These are phyloP conservation scores for Chrysina gloriosa DNA, from an alignment of 2,888 invertebrate genomes.

Conservation along the genomic window DNA sequence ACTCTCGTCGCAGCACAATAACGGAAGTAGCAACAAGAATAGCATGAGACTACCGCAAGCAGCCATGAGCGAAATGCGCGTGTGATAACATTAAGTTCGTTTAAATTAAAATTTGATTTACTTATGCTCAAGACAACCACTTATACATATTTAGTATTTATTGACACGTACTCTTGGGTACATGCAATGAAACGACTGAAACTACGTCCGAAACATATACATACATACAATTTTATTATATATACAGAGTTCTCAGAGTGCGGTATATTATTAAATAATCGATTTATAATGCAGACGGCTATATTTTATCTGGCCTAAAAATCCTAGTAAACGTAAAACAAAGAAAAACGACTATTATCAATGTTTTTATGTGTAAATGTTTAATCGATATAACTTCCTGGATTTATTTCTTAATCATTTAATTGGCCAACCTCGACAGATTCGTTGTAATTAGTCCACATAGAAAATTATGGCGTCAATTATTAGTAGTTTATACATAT, in stretches of 20 bases:
- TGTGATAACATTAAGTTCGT: constrained; percentile 72
- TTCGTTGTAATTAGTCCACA: too few species aligned
- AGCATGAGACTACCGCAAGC: constrained; percentile 80
- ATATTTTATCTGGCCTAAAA: constrained; percentile 36
- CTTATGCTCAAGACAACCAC: constrained; percentile 37
- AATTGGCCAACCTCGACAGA: constrained; percentile 1
- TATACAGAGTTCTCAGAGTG: constrained; percentile 33
- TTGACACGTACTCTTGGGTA: constrained; percentile 16
- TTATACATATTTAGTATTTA: constrained; percentile 36
- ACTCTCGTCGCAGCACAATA: constrained; percentile 64
- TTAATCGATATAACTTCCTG: constrained; percentile 15
- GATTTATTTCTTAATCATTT: background rate
- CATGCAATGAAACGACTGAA: constrained; percentile 21
- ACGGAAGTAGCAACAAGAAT: constrained; percentile 62
- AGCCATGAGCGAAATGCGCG: constrained; percentile 90
- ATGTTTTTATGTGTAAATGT: constrained; percentile 58
- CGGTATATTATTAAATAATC: constrained; percentile 31
- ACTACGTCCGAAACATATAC: constrained; percentile 28
- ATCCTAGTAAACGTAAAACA: constrained; percentile 33
- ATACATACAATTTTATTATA: constrained; percentile 20
- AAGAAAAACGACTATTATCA: constrained; percentile 53
- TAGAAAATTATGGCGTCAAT: too few species aligned
- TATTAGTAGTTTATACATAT: too few species aligned
- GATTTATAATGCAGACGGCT: constrained; percentile 16
- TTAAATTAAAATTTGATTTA: constrained; percentile 21